Percentiles rank a stretch among this genome's conserved stretches.
These are phyloP conservation scores for Nicator chloris DNA, from an alignment of 2,113 vertebrate species.

Conservation along the genomic window DNA sequence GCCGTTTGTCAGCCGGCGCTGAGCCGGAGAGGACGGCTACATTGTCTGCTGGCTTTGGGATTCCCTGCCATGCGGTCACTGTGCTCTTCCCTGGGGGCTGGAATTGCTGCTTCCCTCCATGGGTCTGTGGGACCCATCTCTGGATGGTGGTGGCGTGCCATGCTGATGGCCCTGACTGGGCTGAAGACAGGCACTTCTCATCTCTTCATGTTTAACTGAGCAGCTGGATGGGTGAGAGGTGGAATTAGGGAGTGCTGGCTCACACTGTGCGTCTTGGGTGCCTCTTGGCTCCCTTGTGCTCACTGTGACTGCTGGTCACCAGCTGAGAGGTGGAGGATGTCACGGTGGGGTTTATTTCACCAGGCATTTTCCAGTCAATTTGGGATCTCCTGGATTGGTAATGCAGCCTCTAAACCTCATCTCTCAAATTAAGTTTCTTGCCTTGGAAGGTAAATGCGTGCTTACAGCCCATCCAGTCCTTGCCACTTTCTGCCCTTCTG, in stretches of 20 bases:
- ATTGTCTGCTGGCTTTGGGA: neutral
- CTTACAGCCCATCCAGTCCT: neutral
- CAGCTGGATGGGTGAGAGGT: neutral
- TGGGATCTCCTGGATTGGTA: neutral
- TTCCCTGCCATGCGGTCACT: neutral
- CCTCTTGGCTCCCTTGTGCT: neutral
- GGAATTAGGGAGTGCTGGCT: neutral
- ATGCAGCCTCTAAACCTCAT: neutral
- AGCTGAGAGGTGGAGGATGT: neutral
- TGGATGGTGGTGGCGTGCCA: neutral
- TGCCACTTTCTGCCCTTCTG: neutral
- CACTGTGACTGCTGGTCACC: neutral
- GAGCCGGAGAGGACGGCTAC: neutral
- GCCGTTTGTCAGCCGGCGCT: neutral
- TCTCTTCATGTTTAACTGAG: neutral
- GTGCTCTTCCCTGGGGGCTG: neutral
- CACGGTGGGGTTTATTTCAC: neutral
- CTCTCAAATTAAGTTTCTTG: neutral
- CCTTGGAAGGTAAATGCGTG: neutral
- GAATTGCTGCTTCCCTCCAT: neutral
- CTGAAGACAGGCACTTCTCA: neutral
- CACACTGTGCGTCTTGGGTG: rapidly evolving
- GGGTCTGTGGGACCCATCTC: neutral
- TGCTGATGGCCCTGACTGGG: neutral
- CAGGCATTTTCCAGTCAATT: neutral